Evolutionary conservation across 2,797 vertebrate species (phyloP).

Genomic region (Toxotes lorentzi): DNA sequence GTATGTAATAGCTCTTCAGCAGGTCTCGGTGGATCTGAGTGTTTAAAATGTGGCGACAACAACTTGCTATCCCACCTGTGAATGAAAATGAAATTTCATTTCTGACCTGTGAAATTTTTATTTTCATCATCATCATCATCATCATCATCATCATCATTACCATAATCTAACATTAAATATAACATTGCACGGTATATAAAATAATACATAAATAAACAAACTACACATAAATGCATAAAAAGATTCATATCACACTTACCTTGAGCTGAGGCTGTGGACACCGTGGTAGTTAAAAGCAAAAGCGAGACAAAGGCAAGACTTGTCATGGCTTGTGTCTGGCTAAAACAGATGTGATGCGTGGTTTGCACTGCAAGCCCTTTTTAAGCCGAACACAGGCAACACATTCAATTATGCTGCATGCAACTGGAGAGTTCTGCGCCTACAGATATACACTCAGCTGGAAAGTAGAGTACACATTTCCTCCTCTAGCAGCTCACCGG

Average conservation of each 20-base stretch:
- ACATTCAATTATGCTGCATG: constrained; percentile 5
- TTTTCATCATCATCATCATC: background rate
- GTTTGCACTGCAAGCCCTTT: constrained; percentile 21
- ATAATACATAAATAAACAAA: background rate
- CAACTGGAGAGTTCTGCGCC: constrained; percentile 32
- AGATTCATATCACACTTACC: constrained; percentile 53
- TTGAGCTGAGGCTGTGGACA: constrained; percentile 43
- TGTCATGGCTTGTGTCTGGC: constrained; percentile 52
- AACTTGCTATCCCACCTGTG: constrained; percentile 62
- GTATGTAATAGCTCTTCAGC: constrained; percentile 60
- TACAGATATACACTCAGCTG: constrained; percentile 51
- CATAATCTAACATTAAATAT: background rate
- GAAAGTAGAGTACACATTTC: constrained; percentile 67
- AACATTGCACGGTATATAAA: background rate
- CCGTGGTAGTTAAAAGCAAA: constrained; percentile 39
- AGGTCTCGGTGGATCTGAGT: constrained; percentile 5
- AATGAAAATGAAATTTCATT: background rate
- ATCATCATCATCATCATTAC: background rate
- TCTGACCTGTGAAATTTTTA: too few relatives aligned
- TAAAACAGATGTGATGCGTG: constrained; percentile 19
- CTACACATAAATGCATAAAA: background rate
- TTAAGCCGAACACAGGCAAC: constrained; percentile 32
- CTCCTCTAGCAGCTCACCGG: constrained; percentile 33
- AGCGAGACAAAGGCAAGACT: constrained; percentile 27
- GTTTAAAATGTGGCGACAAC: constrained; percentile 43